phyloP scores from a whole-genome alignment of 2,888 invertebrate species.

The Nysson spinosus region DNA sequence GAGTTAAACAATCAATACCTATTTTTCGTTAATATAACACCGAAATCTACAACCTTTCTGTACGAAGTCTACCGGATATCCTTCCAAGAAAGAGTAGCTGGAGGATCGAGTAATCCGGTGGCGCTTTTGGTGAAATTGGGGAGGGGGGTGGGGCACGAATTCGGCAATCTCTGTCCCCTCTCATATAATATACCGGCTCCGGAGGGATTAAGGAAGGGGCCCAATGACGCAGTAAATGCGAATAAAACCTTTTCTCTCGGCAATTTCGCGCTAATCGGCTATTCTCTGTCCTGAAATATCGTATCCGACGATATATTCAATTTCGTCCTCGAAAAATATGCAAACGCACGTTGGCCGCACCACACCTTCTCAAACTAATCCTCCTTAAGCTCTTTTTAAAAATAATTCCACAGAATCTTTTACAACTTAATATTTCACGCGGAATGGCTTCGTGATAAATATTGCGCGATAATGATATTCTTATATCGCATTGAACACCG shows the following conservation, averaged over 20 bases:
- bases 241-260: slow-evolving; percentile 15
- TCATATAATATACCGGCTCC: neutral
- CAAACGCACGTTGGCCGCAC: too few species aligned
- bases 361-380: too few species aligned
- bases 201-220: neutral
- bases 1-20: too few species aligned
- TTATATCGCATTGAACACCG: too few species aligned
- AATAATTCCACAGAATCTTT: too few species aligned
- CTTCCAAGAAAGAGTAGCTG: neutral
- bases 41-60: too few species aligned
- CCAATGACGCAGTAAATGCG: slow-evolving; percentile 12
- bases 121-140: slow-evolving; percentile 3
- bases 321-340: neutral
- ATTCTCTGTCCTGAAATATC: slow-evolving; percentile 4
- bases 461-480: too few species aligned
- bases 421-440: too few species aligned
- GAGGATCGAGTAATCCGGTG: slow-evolving; percentile 6
- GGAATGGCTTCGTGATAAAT: too few species aligned
- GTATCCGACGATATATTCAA: slow-evolving; percentile 6
- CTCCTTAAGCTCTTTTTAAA: too few species aligned
- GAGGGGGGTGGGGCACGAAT: neutral
- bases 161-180: neutral
- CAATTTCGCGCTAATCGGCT: slow-evolving; percentile 21
- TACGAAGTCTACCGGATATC: neutral
- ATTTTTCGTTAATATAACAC: too few species aligned